phyloP scores from a whole-genome alignment of 2,113 vertebrate genomes.

The Glaucomys volans region DNA sequence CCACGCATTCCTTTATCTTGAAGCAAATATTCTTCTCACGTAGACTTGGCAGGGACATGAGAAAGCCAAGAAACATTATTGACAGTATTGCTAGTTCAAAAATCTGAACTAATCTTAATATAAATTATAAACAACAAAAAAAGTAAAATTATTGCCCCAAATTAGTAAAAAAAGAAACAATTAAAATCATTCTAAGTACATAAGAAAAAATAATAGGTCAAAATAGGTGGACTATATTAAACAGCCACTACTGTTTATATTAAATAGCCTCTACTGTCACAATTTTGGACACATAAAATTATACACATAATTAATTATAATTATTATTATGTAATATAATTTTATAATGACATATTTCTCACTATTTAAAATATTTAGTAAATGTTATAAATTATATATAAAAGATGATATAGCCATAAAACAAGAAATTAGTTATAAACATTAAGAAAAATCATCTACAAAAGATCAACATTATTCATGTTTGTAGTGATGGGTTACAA shows the following conservation, averaged over 20 bases:
- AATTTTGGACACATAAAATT: neutral
- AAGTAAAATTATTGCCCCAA: neutral
- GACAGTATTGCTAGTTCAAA: neutral
- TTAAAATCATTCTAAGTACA: neutral
- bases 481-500: no score
- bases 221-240: neutral
- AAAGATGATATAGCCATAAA: neutral
- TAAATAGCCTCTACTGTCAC: neutral
- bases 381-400: neutral
- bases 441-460: neutral
- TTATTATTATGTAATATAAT: neutral
- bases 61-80: neutral
- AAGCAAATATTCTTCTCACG: neutral
- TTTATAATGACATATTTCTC: neutral
- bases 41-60: neutral
- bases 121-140: neutral
- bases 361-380: neutral
- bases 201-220: neutral
- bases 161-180: neutral
- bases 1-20: accelerated
- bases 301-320: neutral
- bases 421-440: neutral
- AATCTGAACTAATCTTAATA: neutral
- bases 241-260: no score
- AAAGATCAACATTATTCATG: neutral